These are phyloP conservation scores for Aeoliscus strigatus DNA, from an alignment of 2,797 vertebrate genomes.

Conservation along the genomic window DNA sequence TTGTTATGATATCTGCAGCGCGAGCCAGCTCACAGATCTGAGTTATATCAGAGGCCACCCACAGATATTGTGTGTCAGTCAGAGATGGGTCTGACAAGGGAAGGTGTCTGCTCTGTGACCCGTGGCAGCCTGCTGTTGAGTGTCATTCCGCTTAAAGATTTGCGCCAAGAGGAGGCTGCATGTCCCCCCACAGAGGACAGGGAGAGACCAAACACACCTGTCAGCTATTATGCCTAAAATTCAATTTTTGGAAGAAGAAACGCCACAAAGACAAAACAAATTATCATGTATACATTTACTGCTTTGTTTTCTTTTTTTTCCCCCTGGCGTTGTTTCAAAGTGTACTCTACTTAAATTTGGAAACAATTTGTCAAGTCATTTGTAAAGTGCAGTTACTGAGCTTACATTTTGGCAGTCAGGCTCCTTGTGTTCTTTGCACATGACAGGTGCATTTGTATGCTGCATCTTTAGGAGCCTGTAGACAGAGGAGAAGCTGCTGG, in stretches of 20 bases:
- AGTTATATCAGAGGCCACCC: constrained; percentile 34
- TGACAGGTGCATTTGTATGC: constrained; percentile 27
- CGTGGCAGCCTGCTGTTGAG: constrained; percentile 43
- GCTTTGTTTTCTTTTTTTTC: constrained; percentile 5
- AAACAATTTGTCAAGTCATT: constrained; percentile 9
- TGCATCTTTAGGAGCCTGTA: constrained; percentile 41
- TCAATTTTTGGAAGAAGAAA: constrained; percentile 43
- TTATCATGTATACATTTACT: constrained; percentile 7
- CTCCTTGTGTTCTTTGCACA: constrained; percentile 11
- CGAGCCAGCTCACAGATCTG: constrained; percentile 25
- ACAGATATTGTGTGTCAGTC: constrained; percentile 52
- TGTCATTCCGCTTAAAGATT: constrained; percentile 42
- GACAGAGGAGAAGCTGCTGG: constrained; percentile 43
- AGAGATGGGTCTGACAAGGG: constrained; percentile 51
- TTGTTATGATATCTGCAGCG: constrained; percentile 19
- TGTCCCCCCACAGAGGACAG: constrained; percentile 33
- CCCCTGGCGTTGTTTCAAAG: no score
- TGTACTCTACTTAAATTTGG: constrained; percentile 24
- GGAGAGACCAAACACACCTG: constrained; percentile 45
- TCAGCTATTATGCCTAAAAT: constrained; percentile 27
- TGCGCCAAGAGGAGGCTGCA: constrained; percentile 32
- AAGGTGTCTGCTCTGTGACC: constrained; percentile 68
- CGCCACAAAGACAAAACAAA: constrained; percentile 38
- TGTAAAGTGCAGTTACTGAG: constrained; percentile 18
- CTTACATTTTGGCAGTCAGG: constrained; percentile 1